These are phyloP conservation scores for Sorex maritimensis DNA, from an alignment of 2,797 vertebrate genomes.

Conservation along the genomic window DNA sequence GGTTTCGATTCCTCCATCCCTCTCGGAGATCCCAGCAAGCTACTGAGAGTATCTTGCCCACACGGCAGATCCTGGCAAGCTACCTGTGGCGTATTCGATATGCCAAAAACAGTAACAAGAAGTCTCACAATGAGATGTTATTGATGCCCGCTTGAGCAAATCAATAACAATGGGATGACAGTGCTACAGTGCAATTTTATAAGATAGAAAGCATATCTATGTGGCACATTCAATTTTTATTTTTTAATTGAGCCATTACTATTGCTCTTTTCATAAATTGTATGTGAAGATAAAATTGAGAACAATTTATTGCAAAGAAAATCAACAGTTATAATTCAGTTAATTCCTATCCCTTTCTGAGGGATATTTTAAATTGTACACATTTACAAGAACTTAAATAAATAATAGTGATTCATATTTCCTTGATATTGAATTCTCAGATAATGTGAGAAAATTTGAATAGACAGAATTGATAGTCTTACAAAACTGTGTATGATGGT, in stretches of 20 bases:
- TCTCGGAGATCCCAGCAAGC: too few species aligned
- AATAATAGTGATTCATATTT: not conserved
- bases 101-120: too few species aligned
- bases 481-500: not conserved
- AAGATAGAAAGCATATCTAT: not conserved
- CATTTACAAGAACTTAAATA: not conserved
- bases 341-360: not conserved
- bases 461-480: not conserved
- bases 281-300: not conserved
- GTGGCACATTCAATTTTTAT: not conserved
- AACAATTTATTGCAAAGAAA: not conserved
- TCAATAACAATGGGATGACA: too few species aligned
- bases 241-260: not conserved
- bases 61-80: too few species aligned
- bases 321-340: not conserved
- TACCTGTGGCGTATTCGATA: too few species aligned
- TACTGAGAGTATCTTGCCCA: too few species aligned
- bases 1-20: too few species aligned
- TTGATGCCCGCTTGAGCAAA: too few species aligned
- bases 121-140: too few species aligned
- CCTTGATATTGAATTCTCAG: not conserved
- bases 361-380: not conserved
- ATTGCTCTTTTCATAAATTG: not conserved
- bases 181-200: not conserved
- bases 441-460: not conserved